These are phyloP conservation scores for Todus mexicanus DNA, from an alignment of 2,797 vertebrate species.

Conservation along the genomic window DNA sequence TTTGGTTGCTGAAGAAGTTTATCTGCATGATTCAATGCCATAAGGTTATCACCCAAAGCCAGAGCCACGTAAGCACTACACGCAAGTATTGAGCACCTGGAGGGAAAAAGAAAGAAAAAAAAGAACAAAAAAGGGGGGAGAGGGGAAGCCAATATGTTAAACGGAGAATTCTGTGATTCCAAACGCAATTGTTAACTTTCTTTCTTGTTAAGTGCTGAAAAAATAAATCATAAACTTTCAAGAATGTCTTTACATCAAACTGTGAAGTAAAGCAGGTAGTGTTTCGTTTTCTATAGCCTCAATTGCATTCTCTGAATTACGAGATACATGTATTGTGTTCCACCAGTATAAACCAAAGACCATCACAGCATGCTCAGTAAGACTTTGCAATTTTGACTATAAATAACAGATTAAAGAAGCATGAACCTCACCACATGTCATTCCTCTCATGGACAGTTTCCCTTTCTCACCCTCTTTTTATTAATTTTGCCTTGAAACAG, in stretches of 20 bases:
- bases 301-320: neutral
- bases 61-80: conserved; percentile 94
- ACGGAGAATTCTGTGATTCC: neutral
- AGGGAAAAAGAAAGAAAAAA: neutral
- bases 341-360: neutral
- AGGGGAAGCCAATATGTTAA: neutral
- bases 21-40: conserved; percentile 94
- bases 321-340: neutral
- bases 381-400: neutral
- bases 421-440: neutral
- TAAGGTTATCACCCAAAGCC: conserved; percentile 94
- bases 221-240: neutral
- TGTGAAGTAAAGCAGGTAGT: neutral
- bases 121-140: neutral
- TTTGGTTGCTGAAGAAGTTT: conserved; percentile 95
- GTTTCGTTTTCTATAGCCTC: neutral
- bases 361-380: neutral
- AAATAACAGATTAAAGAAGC: neutral
- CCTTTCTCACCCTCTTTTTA: neutral
- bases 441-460: neutral
- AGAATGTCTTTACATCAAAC: neutral
- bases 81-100: conserved; percentile 94
- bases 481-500: neutral
- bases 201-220: neutral
- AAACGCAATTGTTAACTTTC: neutral